Base-by-base conservation (phyloP, 2,888 invertebrate species). In the Reticulitermes lucifugus region DNA sequence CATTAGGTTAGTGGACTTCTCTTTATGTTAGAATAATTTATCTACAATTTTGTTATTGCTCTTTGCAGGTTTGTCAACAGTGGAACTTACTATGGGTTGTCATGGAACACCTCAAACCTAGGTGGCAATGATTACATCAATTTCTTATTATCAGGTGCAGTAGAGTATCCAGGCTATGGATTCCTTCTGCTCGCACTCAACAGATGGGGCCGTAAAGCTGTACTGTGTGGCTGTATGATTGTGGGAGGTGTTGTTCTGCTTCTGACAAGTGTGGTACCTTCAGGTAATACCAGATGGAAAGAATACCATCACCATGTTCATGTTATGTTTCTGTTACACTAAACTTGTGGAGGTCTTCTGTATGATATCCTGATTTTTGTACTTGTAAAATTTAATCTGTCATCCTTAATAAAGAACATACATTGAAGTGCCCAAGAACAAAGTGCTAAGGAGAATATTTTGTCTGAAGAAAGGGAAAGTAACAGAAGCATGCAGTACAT, bases 11-110 rank as follows among this genome's bases (percentile, higher is more conserved):
- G 18, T 55, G 75, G 46, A 46, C 0, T 79, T 79, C 35, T 81
- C 25, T 29, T 55, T 55, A 55, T 4, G 14, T 55, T 18, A 12
- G 46, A 46, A 46, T 9, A 6, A 12, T 12, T 60, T 22, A 35
- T 22, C 14, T 59, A 60, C 29, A 81, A 4, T 25, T 22, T 21
- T n/a, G 25, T 65, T 41, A 25, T 51, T 83, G 41, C 46, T 12
- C 46, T 35, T 86, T 87, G n/a, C 88, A 93, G 93, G 93, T 94
- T 96, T 89, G 95, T 95, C 29, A 95, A 95, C 89, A 95, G 95
- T 88, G 94, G 95, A 86, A 94, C 95, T 14, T 96, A 96, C 90
- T 96, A 96, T 89, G 96, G 96, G 0, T 90, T 96, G 12, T 95
- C 96, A 0, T 95, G 96, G 94, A 95, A 94, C 89, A 94, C 95